phyloP scores from a whole-genome alignment of 2,797 vertebrate genomes.

The Oceanodroma leucorhoa region DNA sequence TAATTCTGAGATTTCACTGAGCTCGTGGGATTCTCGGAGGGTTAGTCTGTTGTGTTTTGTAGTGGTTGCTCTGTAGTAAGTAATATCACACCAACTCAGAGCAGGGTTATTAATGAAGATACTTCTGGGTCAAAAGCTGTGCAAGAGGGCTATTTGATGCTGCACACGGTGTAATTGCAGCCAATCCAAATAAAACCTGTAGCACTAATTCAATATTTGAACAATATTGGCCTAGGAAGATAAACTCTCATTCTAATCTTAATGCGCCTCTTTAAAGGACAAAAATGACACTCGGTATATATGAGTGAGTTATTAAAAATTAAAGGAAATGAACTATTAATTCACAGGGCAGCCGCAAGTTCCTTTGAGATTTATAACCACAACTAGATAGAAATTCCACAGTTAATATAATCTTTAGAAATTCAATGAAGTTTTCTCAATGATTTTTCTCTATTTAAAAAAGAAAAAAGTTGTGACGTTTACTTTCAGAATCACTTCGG shows the following conservation, averaged over 20 bases:
- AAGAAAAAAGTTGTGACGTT: background rate
- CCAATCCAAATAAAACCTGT: background rate
- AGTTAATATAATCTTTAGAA: background rate
- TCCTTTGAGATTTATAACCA: background rate
- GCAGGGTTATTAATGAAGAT: background rate
- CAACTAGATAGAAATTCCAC: background rate
- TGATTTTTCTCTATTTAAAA: background rate
- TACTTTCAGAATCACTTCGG: background rate
- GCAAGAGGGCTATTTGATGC: background rate
- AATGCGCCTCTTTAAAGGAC: background rate
- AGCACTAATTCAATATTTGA: background rate
- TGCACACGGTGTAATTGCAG: background rate
- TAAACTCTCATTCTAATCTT: background rate
- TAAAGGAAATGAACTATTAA: conserved; percentile 6
- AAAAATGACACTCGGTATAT: background rate
- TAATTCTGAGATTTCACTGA: background rate
- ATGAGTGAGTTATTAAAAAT: background rate
- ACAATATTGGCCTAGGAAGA: background rate
- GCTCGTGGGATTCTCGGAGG: background rate
- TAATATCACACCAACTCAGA: conserved; percentile 14
- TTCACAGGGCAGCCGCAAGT: background rate
- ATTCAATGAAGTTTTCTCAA: background rate
- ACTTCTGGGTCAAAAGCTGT: conserved; percentile 21
- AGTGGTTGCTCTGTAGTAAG: background rate
- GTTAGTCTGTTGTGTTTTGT: background rate